These are phyloP conservation scores for Oostethus manadensis DNA, from an alignment of 2,113 vertebrate genomes.

Conservation along the genomic window DNA sequence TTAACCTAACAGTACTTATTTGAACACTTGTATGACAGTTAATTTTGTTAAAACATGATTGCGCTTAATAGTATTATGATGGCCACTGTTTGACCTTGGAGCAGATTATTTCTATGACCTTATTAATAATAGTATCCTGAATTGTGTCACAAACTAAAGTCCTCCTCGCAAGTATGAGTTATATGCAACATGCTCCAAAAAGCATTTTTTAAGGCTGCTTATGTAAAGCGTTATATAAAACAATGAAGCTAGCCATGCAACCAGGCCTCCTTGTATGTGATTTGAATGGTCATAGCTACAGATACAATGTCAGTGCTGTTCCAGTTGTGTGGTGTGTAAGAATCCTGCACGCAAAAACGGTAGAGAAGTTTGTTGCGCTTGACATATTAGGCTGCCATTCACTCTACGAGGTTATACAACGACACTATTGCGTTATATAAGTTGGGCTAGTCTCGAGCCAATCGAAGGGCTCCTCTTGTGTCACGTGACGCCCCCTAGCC, in stretches of 20 bases:
- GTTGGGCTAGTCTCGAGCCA: conserved; percentile 55
- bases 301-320: background rate
- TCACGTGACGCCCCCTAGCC: conserved; percentile 39
- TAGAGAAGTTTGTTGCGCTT: too few relatives aligned
- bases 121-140: too few relatives aligned
- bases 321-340: background rate
- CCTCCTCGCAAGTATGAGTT: background rate
- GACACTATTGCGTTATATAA: conserved; percentile 69
- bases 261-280: background rate
- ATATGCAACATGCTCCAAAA: conserved; percentile 4
- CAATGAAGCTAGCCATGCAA: background rate
- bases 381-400: background rate
- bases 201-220: conserved; percentile 1
- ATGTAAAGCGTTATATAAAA: conserved; percentile 2
- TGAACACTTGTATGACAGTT: too few relatives aligned
- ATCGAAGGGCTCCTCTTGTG: conserved; percentile 5
- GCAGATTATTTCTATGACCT: too few relatives aligned
- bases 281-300: background rate
- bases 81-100: too few relatives aligned
- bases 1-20: too few relatives aligned
- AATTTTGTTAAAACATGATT: too few relatives aligned
- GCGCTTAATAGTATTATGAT: too few relatives aligned
- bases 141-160: too few relatives aligned
- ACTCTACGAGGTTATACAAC: conserved; percentile 59
- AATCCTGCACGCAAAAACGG: too few relatives aligned